Percentiles rank a stretch among this genome's conserved stretches.
phyloP scores from a whole-genome alignment of 2,797 vertebrate genomes.

The Crocodylus rhombifer region DNA sequence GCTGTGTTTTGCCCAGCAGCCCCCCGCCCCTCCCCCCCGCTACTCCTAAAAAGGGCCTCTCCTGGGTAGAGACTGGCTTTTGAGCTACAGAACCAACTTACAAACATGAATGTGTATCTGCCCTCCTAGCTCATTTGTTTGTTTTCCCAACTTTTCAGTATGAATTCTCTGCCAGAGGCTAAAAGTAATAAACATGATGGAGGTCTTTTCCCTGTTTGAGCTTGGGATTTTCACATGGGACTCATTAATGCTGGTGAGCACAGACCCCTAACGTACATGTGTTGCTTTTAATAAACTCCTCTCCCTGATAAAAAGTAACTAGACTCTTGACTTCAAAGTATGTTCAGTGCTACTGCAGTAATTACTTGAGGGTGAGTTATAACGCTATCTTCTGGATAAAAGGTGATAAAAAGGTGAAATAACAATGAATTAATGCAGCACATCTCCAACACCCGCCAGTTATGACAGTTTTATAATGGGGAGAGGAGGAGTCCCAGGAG shows the following conservation, averaged over 20 bases:
- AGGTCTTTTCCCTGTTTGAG: conserved; percentile 20
- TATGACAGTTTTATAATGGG: conserved; percentile 1
- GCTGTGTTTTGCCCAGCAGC: neutral
- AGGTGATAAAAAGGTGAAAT: conserved; percentile 57
- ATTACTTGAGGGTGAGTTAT: conserved; percentile 46
- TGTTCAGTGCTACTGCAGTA: conserved; percentile 24
- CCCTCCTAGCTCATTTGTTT: neutral
- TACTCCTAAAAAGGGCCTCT: neutral
- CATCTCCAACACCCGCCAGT: neutral
- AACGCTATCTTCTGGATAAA: conserved; percentile 48
- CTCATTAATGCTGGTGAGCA: conserved; percentile 51
- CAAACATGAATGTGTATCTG: neutral
- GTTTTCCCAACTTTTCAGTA: neutral
- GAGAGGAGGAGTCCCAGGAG: neutral
- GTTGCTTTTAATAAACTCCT: conserved; percentile 47
- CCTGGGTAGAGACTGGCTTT: neutral
- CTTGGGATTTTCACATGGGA: conserved; percentile 38
- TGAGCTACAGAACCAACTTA: neutral
- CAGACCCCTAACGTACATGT: conserved; percentile 31
- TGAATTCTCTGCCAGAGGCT: conserved; percentile 45
- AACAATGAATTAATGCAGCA: conserved; percentile 33
- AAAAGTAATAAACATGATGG: conserved; percentile 40
- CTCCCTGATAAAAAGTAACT: conserved; percentile 56
- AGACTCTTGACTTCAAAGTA: conserved; percentile 14
- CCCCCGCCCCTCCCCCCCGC: neutral